Evolutionary conservation across 2,797 vertebrate species (phyloP), one percentile per base, ranked within the genome.

Genomic region (Bovichtus diacanthus): DNA sequence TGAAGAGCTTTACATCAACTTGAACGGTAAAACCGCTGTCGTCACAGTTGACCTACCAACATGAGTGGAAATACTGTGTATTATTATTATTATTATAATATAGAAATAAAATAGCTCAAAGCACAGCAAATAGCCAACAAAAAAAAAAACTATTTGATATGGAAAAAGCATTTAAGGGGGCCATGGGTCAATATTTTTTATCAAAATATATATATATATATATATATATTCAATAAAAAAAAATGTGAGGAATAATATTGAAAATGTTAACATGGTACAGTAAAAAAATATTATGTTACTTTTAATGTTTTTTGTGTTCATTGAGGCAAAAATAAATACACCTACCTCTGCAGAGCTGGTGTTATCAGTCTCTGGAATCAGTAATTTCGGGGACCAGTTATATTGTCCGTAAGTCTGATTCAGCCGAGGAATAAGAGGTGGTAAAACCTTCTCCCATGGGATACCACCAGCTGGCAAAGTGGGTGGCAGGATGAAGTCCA

Each of bases 1-100:
- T 93, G 78, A 95, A 96, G 65, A 92, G 87, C 78, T 92, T 95
- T 4, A 96, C 95, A 61, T 96, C 94, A 7, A 96, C 91, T 56
- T 94, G 92, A 53, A 96, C 87, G 36, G 83, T 92, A 76, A 96
- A 96, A 47, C 95, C 90, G 0, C 70, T 90, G 6, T 92, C 81
- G 70, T 95, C 92, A 88, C 94, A 95, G 51, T 84, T 87, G 38
- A 95, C 94, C 95, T 96, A 75, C 6, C 36, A 54, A 84, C 51
- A 85, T 1, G 1, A 74, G 4, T n/a, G 15, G 15, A 59, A 62
- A 77, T 11, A 39, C 39, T 44, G 27, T 19, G 9, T 31, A 15
- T 79, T 34, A 56, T 44, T 18, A 21, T 31, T 27, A 15, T 79
- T 34, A 56, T 44, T 18, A 21, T 31, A n/a, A n/a, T n/a, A 27